Evolutionary conservation across 2,797 vertebrate genomes (phyloP), one percentile per base, ranked within the genome.

Genomic region (Falco naumanni): DNA sequence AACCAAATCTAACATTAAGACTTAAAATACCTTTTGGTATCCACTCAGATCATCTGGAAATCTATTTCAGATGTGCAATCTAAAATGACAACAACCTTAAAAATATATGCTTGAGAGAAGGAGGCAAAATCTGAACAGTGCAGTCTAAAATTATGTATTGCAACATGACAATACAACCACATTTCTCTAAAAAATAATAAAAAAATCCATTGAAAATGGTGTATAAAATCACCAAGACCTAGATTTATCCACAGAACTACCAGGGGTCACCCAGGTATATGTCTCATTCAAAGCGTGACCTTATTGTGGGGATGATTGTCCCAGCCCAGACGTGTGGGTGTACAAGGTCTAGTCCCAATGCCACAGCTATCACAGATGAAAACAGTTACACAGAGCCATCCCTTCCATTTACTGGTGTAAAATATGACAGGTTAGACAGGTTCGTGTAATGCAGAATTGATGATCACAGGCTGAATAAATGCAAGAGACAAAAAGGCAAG

Each of bases 21-120:
- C 74, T 83, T 94, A 89, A 94, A 92, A 92, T 83, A 80, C 48
- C 45, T 91, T 79, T 85, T 91, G 78, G n/a, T 95, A 91, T 85
- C 79, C 75, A 84, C 83, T 93, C 68, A 86, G 78, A 96, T 92
- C 0, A 89, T 57, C 84, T 60, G 48, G 82, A 96, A 96, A 93
- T 77, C 50, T 64, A n/a, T 89, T 93, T 85, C 64, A 75, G 65
- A 87, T 33, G 47, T 37, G 15, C 29, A 51, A 29, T 45, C 92
- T 92, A 92, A 93, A 93, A 54, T 50, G 56, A 72, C 53, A 95
- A 85, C 60, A 54, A 68, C 26, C 33, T 83, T 80, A 84, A 87
- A 87, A 83, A 81, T 39, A 75, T 7, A 74, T 0, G 0, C 85
- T 91, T 84, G 68, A 94, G 61, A 92, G 51, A 82, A 81, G 37